Conservation (phyloP, 2,797 vertebrate genomes). For the Pseudochirops cupreus region DNA sequence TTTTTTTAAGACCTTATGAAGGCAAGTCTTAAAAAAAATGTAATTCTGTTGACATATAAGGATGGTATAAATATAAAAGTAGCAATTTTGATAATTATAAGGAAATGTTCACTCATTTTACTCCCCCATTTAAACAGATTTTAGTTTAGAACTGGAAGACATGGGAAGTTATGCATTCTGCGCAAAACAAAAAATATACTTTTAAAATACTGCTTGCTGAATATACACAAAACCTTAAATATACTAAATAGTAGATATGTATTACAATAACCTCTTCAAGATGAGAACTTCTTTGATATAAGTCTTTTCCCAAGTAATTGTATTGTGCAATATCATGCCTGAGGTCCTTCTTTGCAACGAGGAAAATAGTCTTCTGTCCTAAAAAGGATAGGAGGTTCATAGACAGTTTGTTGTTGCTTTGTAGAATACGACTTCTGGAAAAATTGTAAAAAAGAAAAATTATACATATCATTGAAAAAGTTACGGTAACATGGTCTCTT, state of each 20-base stretch:
- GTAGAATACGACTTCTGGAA: conserved; percentile 90
- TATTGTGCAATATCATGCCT: conserved; percentile 57
- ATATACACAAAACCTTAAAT: conserved; percentile 56
- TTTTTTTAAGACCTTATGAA: background rate
- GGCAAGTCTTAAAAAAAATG: conserved; percentile 30
- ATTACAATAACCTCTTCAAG: background rate
- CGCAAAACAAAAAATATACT: background rate
- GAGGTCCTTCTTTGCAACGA: conserved; percentile 84
- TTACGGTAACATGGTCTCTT: background rate
- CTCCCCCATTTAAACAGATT: conserved; percentile 47
- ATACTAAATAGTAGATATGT: background rate
- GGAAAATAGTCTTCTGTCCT: conserved; percentile 95
- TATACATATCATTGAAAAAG: background rate
- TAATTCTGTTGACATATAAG: conserved; percentile 9
- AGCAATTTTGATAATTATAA: conserved; percentile 15
- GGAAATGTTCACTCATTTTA: conserved; percentile 26
- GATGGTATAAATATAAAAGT: conserved; percentile 42
- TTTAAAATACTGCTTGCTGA: conserved; percentile 66
- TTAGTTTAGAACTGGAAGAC: conserved; percentile 59
- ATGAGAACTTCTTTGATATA: conserved; percentile 56
- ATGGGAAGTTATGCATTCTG: conserved; percentile 46
- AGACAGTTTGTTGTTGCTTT: conserved; percentile 85
- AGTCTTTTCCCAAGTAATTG: background rate
- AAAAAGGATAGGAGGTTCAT: conserved; percentile 92
- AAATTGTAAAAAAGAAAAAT: conserved; percentile 50